phyloP scores from a whole-genome alignment of 2,888 invertebrate genomes.

The Strigamia maritima region DNA sequence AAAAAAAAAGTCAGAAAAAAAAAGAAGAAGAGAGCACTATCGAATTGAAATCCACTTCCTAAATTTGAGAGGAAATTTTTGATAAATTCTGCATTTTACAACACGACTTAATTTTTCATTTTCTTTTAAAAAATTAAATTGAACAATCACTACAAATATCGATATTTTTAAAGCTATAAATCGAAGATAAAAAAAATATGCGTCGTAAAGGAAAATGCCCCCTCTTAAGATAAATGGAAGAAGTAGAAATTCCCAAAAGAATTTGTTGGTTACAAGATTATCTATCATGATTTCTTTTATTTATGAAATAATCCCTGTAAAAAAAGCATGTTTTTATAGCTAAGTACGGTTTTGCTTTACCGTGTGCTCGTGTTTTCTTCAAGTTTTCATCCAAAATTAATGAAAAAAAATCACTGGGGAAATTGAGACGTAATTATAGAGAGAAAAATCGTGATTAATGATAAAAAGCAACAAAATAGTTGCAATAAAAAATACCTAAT shows the following conservation, averaged over 20 bases:
- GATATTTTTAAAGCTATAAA: background rate
- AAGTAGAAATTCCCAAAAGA: background rate
- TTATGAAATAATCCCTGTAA: constrained; percentile 2
- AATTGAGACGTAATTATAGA: constrained; percentile 8
- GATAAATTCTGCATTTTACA: background rate
- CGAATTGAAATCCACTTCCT: constrained; percentile 24
- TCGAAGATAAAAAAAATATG: background rate
- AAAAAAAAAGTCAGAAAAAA: background rate
- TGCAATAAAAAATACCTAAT: constrained; percentile 15
- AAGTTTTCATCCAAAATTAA: constrained; percentile 4
- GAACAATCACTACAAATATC: background rate
- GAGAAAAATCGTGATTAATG: constrained; percentile 5
- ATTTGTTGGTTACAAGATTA: background rate
- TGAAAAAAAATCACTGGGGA: background rate
- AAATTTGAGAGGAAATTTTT: background rate
- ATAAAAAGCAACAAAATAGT: constrained; percentile 25
- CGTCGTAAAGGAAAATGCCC: background rate
- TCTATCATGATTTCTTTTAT: constrained; percentile 13
- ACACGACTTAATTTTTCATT: background rate
- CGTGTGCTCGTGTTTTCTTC: background rate
- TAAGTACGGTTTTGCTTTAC: background rate
- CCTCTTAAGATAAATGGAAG: background rate
- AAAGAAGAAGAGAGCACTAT: background rate
- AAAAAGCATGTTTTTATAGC: background rate
- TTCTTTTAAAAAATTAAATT: background rate